phyloP scores from a whole-genome alignment of 2,113 vertebrate genomes.

The Ictalurus furcatus region DNA sequence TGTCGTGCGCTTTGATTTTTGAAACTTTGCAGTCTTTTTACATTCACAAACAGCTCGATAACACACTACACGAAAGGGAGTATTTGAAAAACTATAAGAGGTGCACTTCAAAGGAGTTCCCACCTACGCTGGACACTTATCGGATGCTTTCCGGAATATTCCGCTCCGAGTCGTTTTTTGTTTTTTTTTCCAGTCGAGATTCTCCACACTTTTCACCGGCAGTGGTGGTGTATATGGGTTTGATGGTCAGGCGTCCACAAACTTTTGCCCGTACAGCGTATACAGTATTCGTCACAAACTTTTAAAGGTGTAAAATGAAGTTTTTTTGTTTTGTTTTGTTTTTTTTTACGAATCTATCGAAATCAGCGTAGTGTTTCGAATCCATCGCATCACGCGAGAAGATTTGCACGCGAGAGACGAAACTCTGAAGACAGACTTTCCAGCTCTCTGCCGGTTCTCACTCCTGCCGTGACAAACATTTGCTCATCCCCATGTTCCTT shows the following conservation, averaged over 20 bases:
- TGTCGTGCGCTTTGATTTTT: too few species aligned
- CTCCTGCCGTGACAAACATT: constrained; percentile 38
- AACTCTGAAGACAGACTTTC: constrained; percentile 29
- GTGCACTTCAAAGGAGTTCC: too few species aligned
- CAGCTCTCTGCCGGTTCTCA: constrained; percentile 31
- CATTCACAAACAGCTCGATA: too few species aligned
- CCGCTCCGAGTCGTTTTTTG: too few species aligned
- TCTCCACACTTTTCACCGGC: too few species aligned
- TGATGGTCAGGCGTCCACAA: background rate
- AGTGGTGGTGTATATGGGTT: too few species aligned
- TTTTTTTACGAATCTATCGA: background rate
- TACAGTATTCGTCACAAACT: background rate
- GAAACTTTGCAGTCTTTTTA: too few species aligned
- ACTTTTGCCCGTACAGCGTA: background rate
- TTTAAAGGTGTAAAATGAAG: background rate
- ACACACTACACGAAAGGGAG: too few species aligned
- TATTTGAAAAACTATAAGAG: too few species aligned
- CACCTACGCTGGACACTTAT: too few species aligned
- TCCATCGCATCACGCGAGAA: background rate
- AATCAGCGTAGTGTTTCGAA: background rate
- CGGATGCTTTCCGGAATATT: too few species aligned
- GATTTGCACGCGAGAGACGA: background rate
- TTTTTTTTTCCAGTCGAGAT: too few species aligned
- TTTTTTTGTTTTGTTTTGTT: background rate
- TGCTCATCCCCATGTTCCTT: constrained; percentile 9